Percentiles rank a stretch among this genome's conserved stretches.
These are phyloP conservation scores for Taxidea taxus DNA, from an alignment of 2,113 vertebrate species.

Conservation along the genomic window DNA sequence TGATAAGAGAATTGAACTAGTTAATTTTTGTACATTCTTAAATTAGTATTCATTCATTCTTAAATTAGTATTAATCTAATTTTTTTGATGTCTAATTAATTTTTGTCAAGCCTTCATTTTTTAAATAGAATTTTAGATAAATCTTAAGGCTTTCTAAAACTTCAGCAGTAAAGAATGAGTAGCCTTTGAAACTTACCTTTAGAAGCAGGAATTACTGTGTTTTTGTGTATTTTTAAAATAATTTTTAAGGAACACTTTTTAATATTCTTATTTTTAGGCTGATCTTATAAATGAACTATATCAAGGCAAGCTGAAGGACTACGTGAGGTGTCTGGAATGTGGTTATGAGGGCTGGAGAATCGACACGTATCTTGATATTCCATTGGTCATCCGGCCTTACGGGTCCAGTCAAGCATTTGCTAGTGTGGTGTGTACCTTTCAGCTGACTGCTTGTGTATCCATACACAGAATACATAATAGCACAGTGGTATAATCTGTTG, in stretches of 20 bases:
- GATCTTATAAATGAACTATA: conserved; percentile 99
- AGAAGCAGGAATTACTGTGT: not conserved
- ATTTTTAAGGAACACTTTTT: conserved; percentile 7
- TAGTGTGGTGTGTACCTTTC: conserved; percentile 95
- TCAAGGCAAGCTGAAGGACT: conserved; percentile 99
- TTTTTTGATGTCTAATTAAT: conserved; percentile 7
- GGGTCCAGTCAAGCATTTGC: conserved; percentile 96
- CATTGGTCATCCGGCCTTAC: conserved; percentile 97
- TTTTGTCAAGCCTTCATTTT: conserved; percentile 11
- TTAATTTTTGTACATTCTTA: conserved; percentile 22
- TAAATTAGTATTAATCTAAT: not conserved
- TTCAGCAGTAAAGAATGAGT: not conserved
- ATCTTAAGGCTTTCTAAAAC: conserved; percentile 22
- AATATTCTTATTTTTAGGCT: conserved; percentile 86
- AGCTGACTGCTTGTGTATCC: conserved; percentile 83
- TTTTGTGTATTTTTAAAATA: conserved; percentile 21
- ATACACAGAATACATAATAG: conserved; percentile 83
- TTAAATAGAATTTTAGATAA: not conserved
- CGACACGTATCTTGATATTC: conserved; percentile 98
- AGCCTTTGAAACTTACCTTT: not conserved
- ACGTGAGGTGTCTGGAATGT: conserved; percentile 97
- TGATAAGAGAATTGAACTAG: conserved; percentile 28
- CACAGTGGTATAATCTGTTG: conserved; percentile 81
- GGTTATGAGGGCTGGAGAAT: conserved; percentile 99
- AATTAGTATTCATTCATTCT: not conserved